phyloP scores from a whole-genome alignment of 2,113 vertebrate genomes.

The Scytalopus superciliaris region DNA sequence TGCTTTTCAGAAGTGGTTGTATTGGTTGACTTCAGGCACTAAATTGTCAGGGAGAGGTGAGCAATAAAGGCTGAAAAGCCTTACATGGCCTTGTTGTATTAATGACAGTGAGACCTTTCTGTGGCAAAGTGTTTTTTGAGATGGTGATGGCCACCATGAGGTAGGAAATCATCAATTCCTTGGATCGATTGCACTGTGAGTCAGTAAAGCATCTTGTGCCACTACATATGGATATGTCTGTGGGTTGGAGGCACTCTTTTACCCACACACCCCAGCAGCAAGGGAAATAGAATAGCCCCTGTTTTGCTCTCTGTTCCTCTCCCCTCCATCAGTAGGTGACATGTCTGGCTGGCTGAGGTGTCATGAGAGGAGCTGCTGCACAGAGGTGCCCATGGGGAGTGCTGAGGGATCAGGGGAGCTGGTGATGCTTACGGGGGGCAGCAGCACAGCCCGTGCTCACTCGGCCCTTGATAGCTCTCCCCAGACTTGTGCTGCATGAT shows the following conservation, averaged over 20 bases:
- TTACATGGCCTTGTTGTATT: fast-evolving
- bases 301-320: background rate
- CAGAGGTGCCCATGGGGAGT: background rate
- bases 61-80: background rate
- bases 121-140: background rate
- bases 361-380: background rate
- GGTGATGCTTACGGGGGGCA: background rate
- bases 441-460: background rate
- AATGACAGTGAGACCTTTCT: fast-evolving
- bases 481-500: background rate
- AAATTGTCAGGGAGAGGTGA: background rate
- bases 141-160: fast-evolving
- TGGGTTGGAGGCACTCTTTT: background rate
- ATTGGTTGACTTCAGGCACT: background rate
- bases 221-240: background rate
- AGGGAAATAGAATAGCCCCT: fast-evolving
- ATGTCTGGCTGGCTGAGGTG: background rate
- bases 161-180: background rate
- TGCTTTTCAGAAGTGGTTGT: background rate
- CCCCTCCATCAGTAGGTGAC: background rate
- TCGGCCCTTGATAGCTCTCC: background rate
- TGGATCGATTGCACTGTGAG: background rate
- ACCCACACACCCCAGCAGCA: background rate
- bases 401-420: background rate
- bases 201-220: background rate